Base-by-base conservation (phyloP, 1,140 invertebrate genomes). In the Drosophila rufa region DNA sequence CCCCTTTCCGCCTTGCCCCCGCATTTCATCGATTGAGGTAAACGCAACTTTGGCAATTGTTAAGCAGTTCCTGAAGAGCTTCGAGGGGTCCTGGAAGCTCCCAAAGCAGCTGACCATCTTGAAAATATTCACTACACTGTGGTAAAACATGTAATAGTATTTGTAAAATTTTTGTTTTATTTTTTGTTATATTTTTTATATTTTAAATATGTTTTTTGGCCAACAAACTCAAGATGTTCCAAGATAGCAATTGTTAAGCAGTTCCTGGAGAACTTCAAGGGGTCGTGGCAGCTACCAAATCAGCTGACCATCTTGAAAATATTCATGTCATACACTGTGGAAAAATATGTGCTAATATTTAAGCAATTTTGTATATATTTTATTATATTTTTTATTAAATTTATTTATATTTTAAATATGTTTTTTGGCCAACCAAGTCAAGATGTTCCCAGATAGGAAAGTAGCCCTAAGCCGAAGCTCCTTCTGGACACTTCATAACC, bases 11-110 rank as follows among this genome's bases (percentile, higher is more conserved):
- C 14, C 19, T 19, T 27, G 40, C 27, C 36, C 12, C 17, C 33
- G 33, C 12, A 38, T 19, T 56, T 55, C 64, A 70, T 70, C 42
- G 67, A 70, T 70, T 68, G 47, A 56, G 64, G 62, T 56, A 46
- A 55, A 66, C 61, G 61, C 25, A 64, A 27, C 15, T 40, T 64
- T 56, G 17, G n/a, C n/a, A 42, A 42, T 15, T 38, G 51, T 55
- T 55, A 15, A 14, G 50, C 30, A n/a, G 8, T 50, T 25, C 4
- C 11, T n/a, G 9, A 6, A 17, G 33, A n/a, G 15, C 30, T 65
- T 64, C 19, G 19, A 30, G 40, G 22, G 67, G 40, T 30, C 17
- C 12, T 42, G 9, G 15, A 15, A n/a, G 22, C 12, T 3, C 1
- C 14, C 5, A 33, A 53, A n/a, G 38, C 19, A 19, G 47, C 30